Evolutionary conservation across 2,113 vertebrate species (phyloP), one percentile per base, ranked within the genome.

Genomic region (Epinephelus lanceolatus): DNA sequence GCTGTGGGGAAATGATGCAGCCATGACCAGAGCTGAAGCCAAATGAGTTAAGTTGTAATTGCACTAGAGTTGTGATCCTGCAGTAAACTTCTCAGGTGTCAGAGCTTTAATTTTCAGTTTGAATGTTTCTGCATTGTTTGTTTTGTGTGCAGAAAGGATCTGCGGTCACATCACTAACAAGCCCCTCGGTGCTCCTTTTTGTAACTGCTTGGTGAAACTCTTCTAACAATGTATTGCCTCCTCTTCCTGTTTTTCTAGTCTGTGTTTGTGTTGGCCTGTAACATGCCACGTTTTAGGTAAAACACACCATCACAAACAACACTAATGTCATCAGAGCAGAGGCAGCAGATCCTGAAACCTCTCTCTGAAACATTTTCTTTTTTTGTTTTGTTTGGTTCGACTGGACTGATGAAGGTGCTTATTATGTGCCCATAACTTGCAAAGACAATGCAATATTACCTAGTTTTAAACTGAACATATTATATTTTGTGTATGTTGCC

Each of bases 391-490:
- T 80, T 76, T 45, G 42, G 56, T 63, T 27, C 11, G 25, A 57
- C 61, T 74, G 47, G 53, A 86, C 47, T 69, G 51, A 71, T 78
- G 4, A 90, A 67, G 71, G 74, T 81, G 45, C 27, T 51, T 23
- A 53, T 27, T 18, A 72, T 37, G 4, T 33, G 15, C 0, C 52
- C 2, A 1, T 57, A 42, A 71, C 23, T 21, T 3, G 71, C 70
- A 78, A 51, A 77, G 18, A 81, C 79, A 89, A 85, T 89, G 87
- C 85, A 92, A 87, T 61, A n/a, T 60, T 42, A 25, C 53, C 30
- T 25, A 19, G 42, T 59, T 69, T 63, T 49, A 37, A 55, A 23
- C 18, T 18, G 0, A 23, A 19, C 1, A 62, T 9, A 2, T 17
- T 6, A 2, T 57, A 23, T 79, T 65, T 53, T n/a, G 17, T 27